phyloP scores from a whole-genome alignment of 2,113 vertebrate genomes.

The Garra rufa region DNA sequence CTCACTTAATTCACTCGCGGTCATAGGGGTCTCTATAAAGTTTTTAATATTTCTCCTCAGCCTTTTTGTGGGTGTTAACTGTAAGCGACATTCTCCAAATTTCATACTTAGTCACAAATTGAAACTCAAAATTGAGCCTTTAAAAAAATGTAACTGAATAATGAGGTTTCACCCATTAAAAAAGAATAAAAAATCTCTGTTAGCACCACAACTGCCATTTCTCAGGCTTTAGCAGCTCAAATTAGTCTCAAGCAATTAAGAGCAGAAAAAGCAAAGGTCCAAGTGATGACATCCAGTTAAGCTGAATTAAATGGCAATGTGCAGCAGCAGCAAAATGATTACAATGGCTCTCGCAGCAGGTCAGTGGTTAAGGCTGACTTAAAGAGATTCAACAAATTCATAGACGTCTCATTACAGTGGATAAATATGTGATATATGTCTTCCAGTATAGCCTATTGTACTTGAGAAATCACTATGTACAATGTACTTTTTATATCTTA shows the following conservation, averaged over 20 bases:
- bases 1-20: neutral
- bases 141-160: neutral
- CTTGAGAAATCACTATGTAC: neutral
- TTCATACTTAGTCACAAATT: neutral
- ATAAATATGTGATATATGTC: neutral
- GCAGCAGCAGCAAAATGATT: conserved; percentile 1
- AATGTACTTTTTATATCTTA: neutral
- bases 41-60: neutral
- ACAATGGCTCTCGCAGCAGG: neutral
- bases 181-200: neutral
- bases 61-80: neutral
- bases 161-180: neutral
- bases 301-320: conserved; percentile 2
- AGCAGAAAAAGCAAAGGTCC: conserved; percentile 16
- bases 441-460: neutral
- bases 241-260: conserved; percentile 52
- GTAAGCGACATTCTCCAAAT: neutral
- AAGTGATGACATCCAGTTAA: conserved; percentile 29
- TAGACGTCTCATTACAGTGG: neutral
- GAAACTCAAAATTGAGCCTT: neutral
- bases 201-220: neutral
- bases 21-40: neutral
- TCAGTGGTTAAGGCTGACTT: conserved; percentile 20
- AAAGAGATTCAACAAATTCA: neutral
- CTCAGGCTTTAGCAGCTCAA: conserved; percentile 22